Conservation (phyloP, 2,888 invertebrate genomes). For the Brachypterus glaber region DNA sequence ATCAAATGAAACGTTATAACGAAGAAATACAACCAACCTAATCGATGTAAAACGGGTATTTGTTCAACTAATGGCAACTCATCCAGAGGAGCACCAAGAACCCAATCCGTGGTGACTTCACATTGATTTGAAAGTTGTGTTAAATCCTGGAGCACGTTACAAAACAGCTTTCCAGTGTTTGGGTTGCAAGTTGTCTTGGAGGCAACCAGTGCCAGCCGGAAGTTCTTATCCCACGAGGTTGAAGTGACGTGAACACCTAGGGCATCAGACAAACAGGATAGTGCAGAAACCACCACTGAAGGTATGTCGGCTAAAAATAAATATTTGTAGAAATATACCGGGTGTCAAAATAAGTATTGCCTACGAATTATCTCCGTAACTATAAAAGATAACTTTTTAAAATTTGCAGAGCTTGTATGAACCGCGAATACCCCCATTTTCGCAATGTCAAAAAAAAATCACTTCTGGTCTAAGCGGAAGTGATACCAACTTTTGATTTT, state of each 20-base stretch:
- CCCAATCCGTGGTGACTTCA: constrained; percentile 62
- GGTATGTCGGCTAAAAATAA: constrained; percentile 42
- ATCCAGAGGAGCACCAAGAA: constrained; percentile 61
- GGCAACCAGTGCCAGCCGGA: constrained; percentile 45
- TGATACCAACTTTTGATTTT: too few relatives aligned
- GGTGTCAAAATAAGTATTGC: too few relatives aligned
- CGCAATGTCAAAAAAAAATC: too few relatives aligned
- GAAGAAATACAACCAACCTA: constrained; percentile 45
- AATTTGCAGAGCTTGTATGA: too few relatives aligned
- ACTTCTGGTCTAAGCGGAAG: too few relatives aligned
- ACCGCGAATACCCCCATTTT: too few relatives aligned
- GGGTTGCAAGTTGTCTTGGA: constrained; percentile 35
- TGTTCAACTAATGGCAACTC: constrained; percentile 74
- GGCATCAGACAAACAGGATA: constrained; percentile 67
- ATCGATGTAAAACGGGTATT: constrained; percentile 65
- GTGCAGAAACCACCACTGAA: constrained; percentile 56
- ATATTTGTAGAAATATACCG: not conserved
- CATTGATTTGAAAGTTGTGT: constrained; percentile 66
- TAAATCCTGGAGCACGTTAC: constrained; percentile 57
- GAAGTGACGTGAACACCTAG: constrained; percentile 67
- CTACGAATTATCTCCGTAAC: too few relatives aligned
- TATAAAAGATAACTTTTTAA: too few relatives aligned
- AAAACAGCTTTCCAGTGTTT: constrained; percentile 43
- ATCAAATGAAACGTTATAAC: not conserved
- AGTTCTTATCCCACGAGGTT: constrained; percentile 71